Evolutionary conservation across 2,113 vertebrate genomes (phyloP).

Genomic region (Pelecanus crispus): DNA sequence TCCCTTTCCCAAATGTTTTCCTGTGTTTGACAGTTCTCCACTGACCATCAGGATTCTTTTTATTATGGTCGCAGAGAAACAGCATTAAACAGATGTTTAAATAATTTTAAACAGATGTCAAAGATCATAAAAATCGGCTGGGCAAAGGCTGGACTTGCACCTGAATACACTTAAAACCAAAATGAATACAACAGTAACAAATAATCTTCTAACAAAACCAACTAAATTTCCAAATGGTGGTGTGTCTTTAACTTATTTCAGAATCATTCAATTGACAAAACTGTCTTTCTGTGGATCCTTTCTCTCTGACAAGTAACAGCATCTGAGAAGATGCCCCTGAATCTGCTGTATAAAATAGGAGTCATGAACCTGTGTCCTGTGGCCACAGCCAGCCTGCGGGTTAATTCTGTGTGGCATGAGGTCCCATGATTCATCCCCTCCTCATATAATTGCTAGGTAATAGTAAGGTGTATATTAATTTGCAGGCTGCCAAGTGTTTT

Average conservation of each 20-base stretch:
- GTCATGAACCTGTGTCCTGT: neutral
- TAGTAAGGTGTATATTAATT: neutral
- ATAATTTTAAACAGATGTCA: conserved; percentile 45
- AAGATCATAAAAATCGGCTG: neutral
- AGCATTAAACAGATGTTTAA: conserved; percentile 32
- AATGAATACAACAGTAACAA: neutral
- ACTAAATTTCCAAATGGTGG: neutral
- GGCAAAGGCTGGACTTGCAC: neutral
- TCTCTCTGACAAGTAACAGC: neutral
- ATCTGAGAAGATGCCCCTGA: neutral
- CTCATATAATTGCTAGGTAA: neutral
- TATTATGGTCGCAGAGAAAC: conserved; percentile 7
- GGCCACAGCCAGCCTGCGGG: neutral
- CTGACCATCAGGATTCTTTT: conserved; percentile 25
- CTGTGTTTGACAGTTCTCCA: neutral
- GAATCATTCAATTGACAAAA: neutral
- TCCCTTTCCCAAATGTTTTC: neutral
- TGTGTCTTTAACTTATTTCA: neutral
- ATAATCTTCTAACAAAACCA: neutral
- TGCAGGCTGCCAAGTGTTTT: neutral
- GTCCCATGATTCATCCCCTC: neutral
- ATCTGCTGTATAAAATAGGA: neutral
- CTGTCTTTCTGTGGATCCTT: neutral
- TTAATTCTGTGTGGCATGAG: neutral
- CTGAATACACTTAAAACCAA: neutral